These are phyloP conservation scores for Trachelipus rathkii DNA, from an alignment of 1,140 invertebrate genomes.

Conservation along the genomic window DNA sequence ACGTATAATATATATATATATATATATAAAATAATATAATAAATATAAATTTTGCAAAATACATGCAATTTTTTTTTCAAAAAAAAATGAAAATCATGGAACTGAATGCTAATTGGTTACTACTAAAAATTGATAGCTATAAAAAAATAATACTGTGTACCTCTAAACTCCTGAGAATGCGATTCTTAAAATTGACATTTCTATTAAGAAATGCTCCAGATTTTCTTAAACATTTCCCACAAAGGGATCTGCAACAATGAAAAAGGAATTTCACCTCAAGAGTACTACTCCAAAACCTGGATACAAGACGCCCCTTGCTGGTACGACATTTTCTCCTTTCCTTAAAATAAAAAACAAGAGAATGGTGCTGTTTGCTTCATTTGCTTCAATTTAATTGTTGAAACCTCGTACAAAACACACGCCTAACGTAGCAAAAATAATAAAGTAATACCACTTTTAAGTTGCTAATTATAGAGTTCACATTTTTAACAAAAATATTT, in stretches of 20 bases:
- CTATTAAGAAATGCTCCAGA: conserved; percentile 55
- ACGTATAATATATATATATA: too few relatives aligned
- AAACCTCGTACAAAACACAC: conserved; percentile 86
- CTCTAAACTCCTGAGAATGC: conserved; percentile 76
- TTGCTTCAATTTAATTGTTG: conserved; percentile 93
- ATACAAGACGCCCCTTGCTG: conserved; percentile 64
- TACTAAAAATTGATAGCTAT: too few relatives aligned
- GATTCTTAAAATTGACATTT: conserved; percentile 65
- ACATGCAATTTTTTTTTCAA: too few relatives aligned
- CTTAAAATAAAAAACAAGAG: conserved; percentile 57
- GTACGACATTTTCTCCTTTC: conserved; percentile 61
- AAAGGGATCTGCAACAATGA: conserved; percentile 91
- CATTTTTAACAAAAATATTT: too few relatives aligned
- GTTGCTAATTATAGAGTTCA: too few relatives aligned
- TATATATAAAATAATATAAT: too few relatives aligned
- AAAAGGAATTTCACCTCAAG: conserved; percentile 90
- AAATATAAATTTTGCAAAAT: too few relatives aligned
- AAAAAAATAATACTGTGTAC: too few relatives aligned
- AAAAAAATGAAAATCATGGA: too few relatives aligned
- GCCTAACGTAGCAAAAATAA: too few relatives aligned
- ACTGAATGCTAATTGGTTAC: too few relatives aligned
- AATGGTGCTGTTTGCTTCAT: conserved; percentile 68
- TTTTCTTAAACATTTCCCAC: conserved; percentile 83
- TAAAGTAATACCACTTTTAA: too few relatives aligned
- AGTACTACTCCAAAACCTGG: conserved; percentile 85